These are phyloP conservation scores for Synergus itoensis DNA, from an alignment of 2,888 invertebrate species.

Conservation along the genomic window DNA sequence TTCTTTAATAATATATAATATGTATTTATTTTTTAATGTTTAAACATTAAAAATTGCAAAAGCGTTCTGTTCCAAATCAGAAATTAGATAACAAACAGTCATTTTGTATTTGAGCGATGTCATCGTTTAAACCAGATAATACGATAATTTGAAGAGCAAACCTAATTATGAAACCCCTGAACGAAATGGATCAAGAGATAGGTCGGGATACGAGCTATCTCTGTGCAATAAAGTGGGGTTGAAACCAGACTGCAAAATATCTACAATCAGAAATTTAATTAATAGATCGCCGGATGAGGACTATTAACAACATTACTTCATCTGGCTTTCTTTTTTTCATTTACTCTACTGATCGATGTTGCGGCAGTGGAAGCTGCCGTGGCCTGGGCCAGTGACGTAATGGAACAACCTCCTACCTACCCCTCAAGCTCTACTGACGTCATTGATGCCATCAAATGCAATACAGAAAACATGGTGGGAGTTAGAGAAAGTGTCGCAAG, in stretches of 20 bases:
- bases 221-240: neutral
- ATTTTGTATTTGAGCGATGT: neutral
- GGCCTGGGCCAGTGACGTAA: conserved; percentile 72
- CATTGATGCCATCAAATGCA: conserved; percentile 74
- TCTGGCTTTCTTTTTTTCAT: conserved; percentile 44
- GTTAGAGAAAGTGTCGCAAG: neutral
- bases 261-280: conserved; percentile 55
- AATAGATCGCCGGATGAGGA: conserved; percentile 48
- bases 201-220: conserved; percentile 6
- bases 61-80: neutral
- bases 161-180: conserved; percentile 14
- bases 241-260: conserved; percentile 40
- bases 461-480: conserved; percentile 57
- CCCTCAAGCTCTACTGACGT: conserved; percentile 70
- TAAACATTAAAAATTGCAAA: no score
- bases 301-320: conserved; percentile 58
- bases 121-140: conserved; percentile 24
- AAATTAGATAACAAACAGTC: neutral
- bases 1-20: no score
- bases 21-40: no score
- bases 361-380: conserved; percentile 65
- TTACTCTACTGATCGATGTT: conserved; percentile 65
- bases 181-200: conserved; percentile 21
- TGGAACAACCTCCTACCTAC: conserved; percentile 67
- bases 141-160: conserved; percentile 15